Evolutionary conservation across 2,888 invertebrate genomes (phyloP).

Genomic region (Drosophila borealis): DNA sequence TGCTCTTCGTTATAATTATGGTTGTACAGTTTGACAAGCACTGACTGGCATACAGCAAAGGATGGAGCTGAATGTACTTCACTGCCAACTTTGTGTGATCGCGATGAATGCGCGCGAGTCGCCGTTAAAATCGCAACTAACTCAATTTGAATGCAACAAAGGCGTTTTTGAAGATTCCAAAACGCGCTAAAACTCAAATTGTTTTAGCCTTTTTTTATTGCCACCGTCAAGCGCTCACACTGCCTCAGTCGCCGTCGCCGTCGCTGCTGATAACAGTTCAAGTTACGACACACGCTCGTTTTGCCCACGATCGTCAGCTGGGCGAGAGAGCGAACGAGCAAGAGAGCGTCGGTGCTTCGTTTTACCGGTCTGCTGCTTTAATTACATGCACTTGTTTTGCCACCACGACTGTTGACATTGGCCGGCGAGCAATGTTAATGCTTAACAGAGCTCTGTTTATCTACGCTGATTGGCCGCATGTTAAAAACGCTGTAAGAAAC

Average conservation of each 20-base stretch:
- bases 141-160: slow-evolving; percentile 54
- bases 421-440: slow-evolving; percentile 50
- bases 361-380: slow-evolving; percentile 42
- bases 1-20: slow-evolving; percentile 8
- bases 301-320: slow-evolving; percentile 35
- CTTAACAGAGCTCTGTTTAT: slow-evolving; percentile 71
- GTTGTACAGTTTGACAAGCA: slow-evolving; percentile 39
- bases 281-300: slow-evolving; percentile 47
- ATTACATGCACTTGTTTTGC: slow-evolving; percentile 55
- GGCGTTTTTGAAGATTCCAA: slow-evolving; percentile 71
- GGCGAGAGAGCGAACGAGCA: slow-evolving; percentile 4
- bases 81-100: slow-evolving; percentile 18
- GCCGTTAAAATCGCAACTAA: slow-evolving; percentile 70
- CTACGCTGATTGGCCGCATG: slow-evolving; percentile 69
- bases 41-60: slow-evolving; percentile 11
- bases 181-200: slow-evolving; percentile 61
- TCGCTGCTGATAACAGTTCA: slow-evolving; percentile 65
- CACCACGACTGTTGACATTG: slow-evolving; percentile 57
- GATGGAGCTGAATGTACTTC: slow-evolving; percentile 14
- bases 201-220: slow-evolving; percentile 68
- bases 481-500: slow-evolving; percentile 55
- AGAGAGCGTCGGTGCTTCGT: slow-evolving; percentile 13
- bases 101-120: slow-evolving; percentile 50
- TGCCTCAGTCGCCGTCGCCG: slow-evolving; percentile 6
- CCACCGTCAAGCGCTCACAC: slow-evolving; percentile 18